Base-by-base conservation (phyloP, 1,140 invertebrate genomes). In the Brachionus asplanchnoidis region DNA sequence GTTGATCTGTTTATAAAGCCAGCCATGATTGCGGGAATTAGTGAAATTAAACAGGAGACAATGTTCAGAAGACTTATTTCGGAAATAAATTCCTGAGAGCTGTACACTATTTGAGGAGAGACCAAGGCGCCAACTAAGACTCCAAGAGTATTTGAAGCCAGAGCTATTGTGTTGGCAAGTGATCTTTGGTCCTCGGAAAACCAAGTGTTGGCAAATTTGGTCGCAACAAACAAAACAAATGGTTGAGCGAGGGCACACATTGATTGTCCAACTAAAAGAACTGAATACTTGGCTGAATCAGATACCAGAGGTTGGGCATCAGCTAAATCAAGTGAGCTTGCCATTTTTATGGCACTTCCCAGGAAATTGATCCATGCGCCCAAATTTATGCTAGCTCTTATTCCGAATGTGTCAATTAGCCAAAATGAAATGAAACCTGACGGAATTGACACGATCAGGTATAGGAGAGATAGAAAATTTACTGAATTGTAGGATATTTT, bases 131-230 rank as follows among this genome's bases (percentile, higher is more conserved):
- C 88, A 2, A 88, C 17, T 42, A 89, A 60, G 56, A 89, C 88
- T 60, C 89, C 89, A 53, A 90, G 70, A 60, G 89, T 88, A 85
- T 90, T 90, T 12, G 89, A 89, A 88, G 85, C 88, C 26, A 87
- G 87, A 26, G 86, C 87, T 8, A 89, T 80, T 50, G 87, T 89
- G 40, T 88, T 91, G n/a, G 90, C 89, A 65, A 89, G 84, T 14
- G 90, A 88, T 73, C 90, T 82, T 85, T 90, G 88, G 46, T 87
- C 86, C 17, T 88, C 88, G 2, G 88, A 86, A 87, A 91, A 91
- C 90, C 90, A 91, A 32, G 89, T 68, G 17, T 89, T 90, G 2
- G 90, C 90, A 46, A 90, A 87, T 85, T 91, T 91, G 11, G 90
- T 90, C 87, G 87, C 88, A 40, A 89, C 88, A 87, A 91, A 90